Evolutionary conservation across 1,140 invertebrate species (phyloP).

Genomic region (Tetramorium parvispinum): DNA sequence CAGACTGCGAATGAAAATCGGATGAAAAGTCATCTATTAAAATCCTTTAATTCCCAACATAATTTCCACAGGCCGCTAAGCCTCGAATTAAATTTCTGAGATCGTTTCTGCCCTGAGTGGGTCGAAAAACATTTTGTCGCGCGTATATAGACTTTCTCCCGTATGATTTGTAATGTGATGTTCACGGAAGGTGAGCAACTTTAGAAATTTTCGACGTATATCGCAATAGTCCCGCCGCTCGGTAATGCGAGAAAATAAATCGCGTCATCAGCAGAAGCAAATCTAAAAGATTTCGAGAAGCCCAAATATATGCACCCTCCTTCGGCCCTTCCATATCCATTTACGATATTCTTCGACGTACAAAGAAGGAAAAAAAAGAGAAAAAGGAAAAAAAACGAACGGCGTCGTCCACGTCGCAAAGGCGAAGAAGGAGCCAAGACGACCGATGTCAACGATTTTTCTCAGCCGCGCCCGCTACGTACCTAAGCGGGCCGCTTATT

Average conservation of each 20-base stretch:
- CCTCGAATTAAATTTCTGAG: not conserved
- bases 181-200: not conserved
- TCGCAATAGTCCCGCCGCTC: not conserved
- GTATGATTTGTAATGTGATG: not conserved
- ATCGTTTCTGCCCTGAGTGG: not conserved
- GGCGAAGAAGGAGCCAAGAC: slow-evolving; percentile 5
- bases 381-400: too few relatives aligned
- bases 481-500: slow-evolving; percentile 35
- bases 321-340: slow-evolving; percentile 4
- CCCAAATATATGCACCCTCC: slow-evolving; percentile 49
- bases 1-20: not conserved
- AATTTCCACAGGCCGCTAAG: not conserved
- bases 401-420: not conserved
- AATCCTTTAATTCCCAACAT: slow-evolving; percentile 14
- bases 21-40: not conserved
- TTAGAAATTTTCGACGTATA: not conserved
- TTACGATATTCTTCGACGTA: slow-evolving; percentile 23
- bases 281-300: not conserved
- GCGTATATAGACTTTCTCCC: not conserved
- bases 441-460: slow-evolving; percentile 58
- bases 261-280: not conserved
- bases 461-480: slow-evolving; percentile 35
- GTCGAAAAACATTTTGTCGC: not conserved
- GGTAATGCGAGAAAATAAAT: slow-evolving; percentile 29
- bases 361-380: too few relatives aligned